A percentile compares a stretch with the other conserved stretches of the same genome.
Conservation (phyloP, 2,113 vertebrate species). For the Apteryx owenii region DNA sequence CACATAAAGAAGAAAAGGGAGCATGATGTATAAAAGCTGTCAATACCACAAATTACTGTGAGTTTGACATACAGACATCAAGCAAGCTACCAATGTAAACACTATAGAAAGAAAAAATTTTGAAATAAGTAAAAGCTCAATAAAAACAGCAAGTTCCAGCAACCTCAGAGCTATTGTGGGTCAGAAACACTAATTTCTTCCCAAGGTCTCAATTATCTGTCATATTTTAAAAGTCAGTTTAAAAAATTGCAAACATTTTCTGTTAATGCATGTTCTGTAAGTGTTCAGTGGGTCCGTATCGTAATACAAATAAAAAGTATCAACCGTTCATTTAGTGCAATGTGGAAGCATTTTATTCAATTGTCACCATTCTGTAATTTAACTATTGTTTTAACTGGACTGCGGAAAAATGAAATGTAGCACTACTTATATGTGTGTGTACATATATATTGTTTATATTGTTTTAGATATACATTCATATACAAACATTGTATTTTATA, state of each 20-base stretch:
- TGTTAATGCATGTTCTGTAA: neutral
- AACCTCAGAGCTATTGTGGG: neutral
- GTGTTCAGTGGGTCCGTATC: neutral
- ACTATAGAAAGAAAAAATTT: neutral
- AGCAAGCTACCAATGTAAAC: neutral
- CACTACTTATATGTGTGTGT: neutral
- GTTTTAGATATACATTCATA: neutral
- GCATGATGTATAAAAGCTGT: neutral
- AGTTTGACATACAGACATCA: conserved; percentile 1
- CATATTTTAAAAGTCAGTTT: neutral
- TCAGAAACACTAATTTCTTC: neutral
- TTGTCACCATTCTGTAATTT: neutral
- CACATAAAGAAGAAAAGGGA: neutral
- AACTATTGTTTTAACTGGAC: neutral
- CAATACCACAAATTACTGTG: neutral
- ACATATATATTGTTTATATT: neutral
- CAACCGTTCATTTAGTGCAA: neutral
- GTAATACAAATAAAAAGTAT: neutral
- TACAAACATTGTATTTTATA: neutral
- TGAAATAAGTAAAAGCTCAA: neutral
- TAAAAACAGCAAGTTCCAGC: neutral
- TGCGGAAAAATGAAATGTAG: neutral
- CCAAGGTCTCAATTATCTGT: neutral
- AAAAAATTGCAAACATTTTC: neutral
- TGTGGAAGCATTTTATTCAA: neutral